These are phyloP conservation scores for Ormyrus nitidulus DNA, from an alignment of 2,888 invertebrate genomes.

Conservation along the genomic window DNA sequence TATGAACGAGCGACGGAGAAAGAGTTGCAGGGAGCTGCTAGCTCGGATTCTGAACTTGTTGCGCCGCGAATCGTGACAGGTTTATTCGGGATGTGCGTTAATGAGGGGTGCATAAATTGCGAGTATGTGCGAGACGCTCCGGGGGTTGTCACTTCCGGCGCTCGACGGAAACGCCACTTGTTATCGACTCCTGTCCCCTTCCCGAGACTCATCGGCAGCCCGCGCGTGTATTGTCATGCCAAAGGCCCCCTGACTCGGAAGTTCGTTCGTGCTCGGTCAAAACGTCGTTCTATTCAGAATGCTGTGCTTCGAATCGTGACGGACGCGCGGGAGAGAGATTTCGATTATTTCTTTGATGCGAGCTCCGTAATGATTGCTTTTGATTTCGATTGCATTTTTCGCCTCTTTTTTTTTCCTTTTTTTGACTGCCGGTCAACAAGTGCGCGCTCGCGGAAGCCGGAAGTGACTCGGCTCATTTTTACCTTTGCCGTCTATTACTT, in stretches of 20 bases:
- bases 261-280: constrained; percentile 31
- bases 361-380: constrained; percentile 10
- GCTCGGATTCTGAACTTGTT: constrained; percentile 61
- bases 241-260: constrained; percentile 9
- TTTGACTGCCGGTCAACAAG: neutral
- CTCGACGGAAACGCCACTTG: constrained; percentile 63
- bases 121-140: constrained; percentile 35
- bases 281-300: constrained; percentile 38
- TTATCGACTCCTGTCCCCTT: constrained; percentile 49
- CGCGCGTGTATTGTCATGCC: neutral
- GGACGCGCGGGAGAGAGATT: neutral
- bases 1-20: neutral
- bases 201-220: constrained; percentile 42
- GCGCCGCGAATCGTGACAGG: constrained; percentile 62
- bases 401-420: neutral
- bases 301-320: constrained; percentile 15
- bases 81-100: constrained; percentile 60
- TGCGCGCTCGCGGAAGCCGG: constrained; percentile 9
- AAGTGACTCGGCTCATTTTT: constrained; percentile 16
- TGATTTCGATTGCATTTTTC: constrained; percentile 12
- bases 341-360: constrained; percentile 12
- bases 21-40: neutral
- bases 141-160: constrained; percentile 62
- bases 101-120: constrained; percentile 65
- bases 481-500: neutral